Percentiles rank a stretch among this genome's conserved stretches.
Conservation (phyloP, 2,888 invertebrate species). For the Antheraea assamensis region DNA sequence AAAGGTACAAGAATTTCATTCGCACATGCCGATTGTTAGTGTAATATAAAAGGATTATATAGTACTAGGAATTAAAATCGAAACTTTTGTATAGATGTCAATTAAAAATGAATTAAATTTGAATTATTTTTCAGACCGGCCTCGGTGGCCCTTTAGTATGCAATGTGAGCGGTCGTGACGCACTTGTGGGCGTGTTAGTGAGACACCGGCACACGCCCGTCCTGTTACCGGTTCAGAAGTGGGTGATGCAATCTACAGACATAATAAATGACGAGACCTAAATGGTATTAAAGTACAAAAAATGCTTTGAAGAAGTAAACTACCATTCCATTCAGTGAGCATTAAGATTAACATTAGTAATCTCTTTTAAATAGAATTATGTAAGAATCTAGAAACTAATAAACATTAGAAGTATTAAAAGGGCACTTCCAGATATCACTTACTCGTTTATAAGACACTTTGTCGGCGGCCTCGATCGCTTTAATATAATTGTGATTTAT, state of each 20-base stretch:
- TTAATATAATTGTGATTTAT: too few species aligned
- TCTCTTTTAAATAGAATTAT: too few species aligned
- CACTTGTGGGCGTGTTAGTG: slow-evolving; percentile 59
- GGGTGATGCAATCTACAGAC: slow-evolving; percentile 42
- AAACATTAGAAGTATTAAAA: too few species aligned
- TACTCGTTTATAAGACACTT: too few species aligned
- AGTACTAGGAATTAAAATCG: too few species aligned
- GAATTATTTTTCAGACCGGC: slow-evolving; percentile 56
- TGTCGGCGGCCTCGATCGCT: background rate
- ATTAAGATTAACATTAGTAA: background rate
- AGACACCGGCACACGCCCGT: slow-evolving; percentile 59
- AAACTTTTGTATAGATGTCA: background rate
- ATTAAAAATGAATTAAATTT: background rate
- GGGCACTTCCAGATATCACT: too few species aligned
- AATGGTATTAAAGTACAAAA: background rate
- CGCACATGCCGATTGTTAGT: too few species aligned
- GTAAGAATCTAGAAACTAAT: too few species aligned
- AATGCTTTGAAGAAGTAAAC: background rate
- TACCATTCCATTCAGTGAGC: background rate
- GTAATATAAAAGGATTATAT: too few species aligned
- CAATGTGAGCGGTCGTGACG: slow-evolving; percentile 41
- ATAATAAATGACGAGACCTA: slow-evolving; percentile 16
- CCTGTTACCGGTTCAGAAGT: slow-evolving; percentile 54
- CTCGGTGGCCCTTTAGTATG: slow-evolving; percentile 68
- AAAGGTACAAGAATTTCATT: too few species aligned